phyloP scores from a whole-genome alignment of 2,888 invertebrate genomes.

The Nezara viridula region DNA sequence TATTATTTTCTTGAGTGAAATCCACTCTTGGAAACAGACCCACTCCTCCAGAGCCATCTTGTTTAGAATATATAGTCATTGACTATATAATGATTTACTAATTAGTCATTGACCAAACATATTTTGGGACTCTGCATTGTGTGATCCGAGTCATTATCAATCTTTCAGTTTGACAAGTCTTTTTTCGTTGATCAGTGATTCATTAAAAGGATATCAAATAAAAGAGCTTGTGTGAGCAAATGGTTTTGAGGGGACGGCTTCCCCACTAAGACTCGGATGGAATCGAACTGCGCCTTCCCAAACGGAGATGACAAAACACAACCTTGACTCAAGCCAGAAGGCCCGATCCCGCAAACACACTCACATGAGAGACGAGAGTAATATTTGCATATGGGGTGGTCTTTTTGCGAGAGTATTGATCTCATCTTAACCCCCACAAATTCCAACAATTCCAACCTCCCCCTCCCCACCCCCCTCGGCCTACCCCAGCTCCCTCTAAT shows the following conservation, averaged over 20 bases:
- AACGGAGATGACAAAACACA: not conserved
- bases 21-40: too few species aligned
- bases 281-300: not conserved
- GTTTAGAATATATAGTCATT: too few species aligned
- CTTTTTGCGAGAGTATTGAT: conserved; percentile 55
- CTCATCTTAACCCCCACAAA: conserved; percentile 58
- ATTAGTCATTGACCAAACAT: too few species aligned
- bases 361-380: conserved; percentile 24
- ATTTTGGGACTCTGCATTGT: too few species aligned
- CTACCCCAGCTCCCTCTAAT: conserved; percentile 13
- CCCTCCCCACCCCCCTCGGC: not conserved
- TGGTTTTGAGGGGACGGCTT: not conserved
- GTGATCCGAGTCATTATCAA: too few species aligned
- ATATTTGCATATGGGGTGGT: conserved; percentile 52
- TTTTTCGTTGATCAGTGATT: too few species aligned
- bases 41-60: too few species aligned
- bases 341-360: not conserved
- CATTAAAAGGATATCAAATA: too few species aligned
- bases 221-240: too few species aligned
- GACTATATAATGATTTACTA: too few species aligned
- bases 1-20: too few species aligned
- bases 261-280: not conserved
- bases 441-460: conserved; percentile 52
- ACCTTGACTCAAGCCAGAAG: not conserved
- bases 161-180: too few species aligned